Base-by-base conservation (phyloP, 2,888 invertebrate species). In the Acleris holmiana region DNA sequence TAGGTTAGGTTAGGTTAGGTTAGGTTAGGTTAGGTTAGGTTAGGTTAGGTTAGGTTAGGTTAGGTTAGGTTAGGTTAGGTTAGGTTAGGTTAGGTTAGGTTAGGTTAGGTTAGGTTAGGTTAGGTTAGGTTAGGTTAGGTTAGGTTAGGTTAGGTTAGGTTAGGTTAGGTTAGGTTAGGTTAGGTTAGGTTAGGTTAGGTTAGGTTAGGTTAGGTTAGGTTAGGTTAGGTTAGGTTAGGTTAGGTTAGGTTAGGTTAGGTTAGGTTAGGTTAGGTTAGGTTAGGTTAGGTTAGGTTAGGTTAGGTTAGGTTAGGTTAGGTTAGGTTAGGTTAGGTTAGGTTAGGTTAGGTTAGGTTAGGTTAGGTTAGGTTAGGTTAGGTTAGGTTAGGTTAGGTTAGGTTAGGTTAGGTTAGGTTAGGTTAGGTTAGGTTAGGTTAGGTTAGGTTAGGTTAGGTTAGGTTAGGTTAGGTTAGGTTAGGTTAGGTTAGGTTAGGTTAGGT, bases 351-450 rank as follows among this genome's bases (percentile, higher is more conserved):
- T 55, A 23, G 46, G 35, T 61, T 46, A 44, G 47, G 54, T 46
- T 55, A 56, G 62, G 62, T 55, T 25, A 48, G 41, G 40, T n/a
- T 47, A 55, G 48, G 7, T 6, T 48, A 48, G 48, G 48, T 48
- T 48, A 48, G 48, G 48, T 62, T 56, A 55, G 55, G 55, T 62
- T 48, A 55, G 59, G 57, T 53, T 59, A 54, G 59, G 65, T 65
- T 59, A 65, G 58, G 53, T 53, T 59, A 53, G 59, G 53, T 59
- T 59, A 59, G 59, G 53, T 68, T 68, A 68, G 68, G 68, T 68
- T 68, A 68, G 68, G 68, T 68, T 68, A 68, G 66, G 63, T 68
- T 68, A 66, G 66, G 68, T 66, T 66, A 66, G 66, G 62, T 68
- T 68, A 65, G 65, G 68, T 68, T 68, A 68, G 65, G 65, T 68